Base-by-base conservation (phyloP, 2,113 vertebrate genomes). In the Mustela nigripes region DNA sequence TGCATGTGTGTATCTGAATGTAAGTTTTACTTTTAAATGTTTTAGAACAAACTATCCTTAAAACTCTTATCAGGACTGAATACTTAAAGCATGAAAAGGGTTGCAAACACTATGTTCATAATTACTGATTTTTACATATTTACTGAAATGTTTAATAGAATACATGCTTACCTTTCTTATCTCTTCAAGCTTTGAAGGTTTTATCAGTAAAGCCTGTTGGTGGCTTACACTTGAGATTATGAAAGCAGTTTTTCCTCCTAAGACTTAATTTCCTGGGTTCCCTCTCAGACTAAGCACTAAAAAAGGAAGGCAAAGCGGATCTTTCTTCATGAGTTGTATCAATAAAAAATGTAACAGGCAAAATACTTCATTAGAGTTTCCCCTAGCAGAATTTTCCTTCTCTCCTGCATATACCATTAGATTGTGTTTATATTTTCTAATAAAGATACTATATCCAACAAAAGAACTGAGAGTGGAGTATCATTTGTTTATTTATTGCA, bases 21-120 rank as follows among this genome's bases (percentile, higher is more conserved):
- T 60, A 65, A 62, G 26, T 94, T 80, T 89, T 89, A 74, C 28
- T 93, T 92, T 86, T 89, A 58, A 93, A 31, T 92, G 69, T 63
- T 83, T 42, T 87, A 78, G 33, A 94, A 91, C 26, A 94, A 79
- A 92, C 39, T 78, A 78, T 71, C 14, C 11, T 89, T 89, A 91
- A 89, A 97, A 73, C 36, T 73, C 22, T 87, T 58, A 45, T 96
- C 45, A 83, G 39, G 48, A 28, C 81, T 91, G 71, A 56, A 21
- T 92, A 81, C 45, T 48, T 62, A 76, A 56, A 74, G 28, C 62
- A 86, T 50, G 60, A 78, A 79, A 81, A 60, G 42, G 67, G 5
- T 58, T 95, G 73, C 82, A 92, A 82, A 65, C 6, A 88, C 0
- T 67, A 14, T 80, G 45, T 90, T 86, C n/a, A 24, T 58, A 84